These are phyloP conservation scores for Actias luna DNA, from an alignment of 2,888 invertebrate species.

Conservation along the genomic window DNA sequence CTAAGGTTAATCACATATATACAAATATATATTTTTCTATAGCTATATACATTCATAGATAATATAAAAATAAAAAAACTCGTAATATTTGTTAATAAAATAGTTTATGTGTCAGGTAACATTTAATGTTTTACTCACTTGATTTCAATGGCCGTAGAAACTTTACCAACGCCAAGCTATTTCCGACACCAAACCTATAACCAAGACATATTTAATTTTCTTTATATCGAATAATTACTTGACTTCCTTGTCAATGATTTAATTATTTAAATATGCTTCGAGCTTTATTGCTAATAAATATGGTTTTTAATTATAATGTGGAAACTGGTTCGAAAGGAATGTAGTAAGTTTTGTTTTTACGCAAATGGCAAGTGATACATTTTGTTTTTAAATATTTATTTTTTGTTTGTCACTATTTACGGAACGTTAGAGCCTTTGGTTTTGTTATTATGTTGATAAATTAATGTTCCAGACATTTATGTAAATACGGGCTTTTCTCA, in stretches of 20 bases:
- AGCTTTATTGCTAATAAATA: background rate
- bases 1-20: no score
- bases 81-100: constrained; percentile 6
- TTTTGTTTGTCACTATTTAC: background rate
- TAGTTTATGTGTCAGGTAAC: constrained; percentile 13
- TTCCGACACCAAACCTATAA: constrained; percentile 66
- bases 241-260: background rate
- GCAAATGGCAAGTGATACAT: background rate
- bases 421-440: background rate
- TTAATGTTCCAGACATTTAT: background rate
- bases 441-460: background rate
- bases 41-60: no score
- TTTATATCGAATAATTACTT: background rate
- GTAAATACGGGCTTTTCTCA: background rate
- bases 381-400: background rate
- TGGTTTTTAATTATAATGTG: background rate
- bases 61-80: no score
- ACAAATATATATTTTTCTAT: no score
- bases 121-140: constrained; percentile 40
- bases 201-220: constrained; percentile 8
- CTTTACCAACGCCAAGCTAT: constrained; percentile 65
- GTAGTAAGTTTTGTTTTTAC: background rate
- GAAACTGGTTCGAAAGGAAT: constrained; percentile 6
- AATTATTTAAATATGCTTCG: background rate
- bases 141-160: constrained; percentile 66